Percentiles rank a stretch among this genome's conserved stretches.
phyloP scores from a whole-genome alignment of 92 coral and sea anemone genomes.

The Umimayanthus chanpuru region DNA sequence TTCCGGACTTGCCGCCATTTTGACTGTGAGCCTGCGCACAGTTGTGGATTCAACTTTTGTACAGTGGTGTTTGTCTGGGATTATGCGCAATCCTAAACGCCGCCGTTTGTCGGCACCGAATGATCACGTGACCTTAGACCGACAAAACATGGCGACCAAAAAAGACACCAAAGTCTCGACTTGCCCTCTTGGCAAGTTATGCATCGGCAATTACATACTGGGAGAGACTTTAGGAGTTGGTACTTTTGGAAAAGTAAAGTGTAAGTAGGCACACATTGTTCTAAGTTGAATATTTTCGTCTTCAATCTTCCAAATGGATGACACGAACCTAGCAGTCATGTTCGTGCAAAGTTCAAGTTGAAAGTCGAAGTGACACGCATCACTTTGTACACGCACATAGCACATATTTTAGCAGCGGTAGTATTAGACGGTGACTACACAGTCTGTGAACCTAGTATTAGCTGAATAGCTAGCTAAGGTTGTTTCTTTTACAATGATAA shows the following conservation, averaged over 20 bases:
- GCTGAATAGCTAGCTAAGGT: too few relatives aligned
- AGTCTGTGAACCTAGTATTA: too few relatives aligned
- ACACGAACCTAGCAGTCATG: too few relatives aligned
- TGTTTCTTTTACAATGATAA: too few relatives aligned
- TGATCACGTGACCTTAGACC: constrained; percentile 39
- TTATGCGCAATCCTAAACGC: constrained; percentile 20
- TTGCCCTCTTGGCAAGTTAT: constrained; percentile 44
- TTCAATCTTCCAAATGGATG: neutral
- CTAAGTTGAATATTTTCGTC: neutral
- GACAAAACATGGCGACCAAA: constrained; percentile 58
- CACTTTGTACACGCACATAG: neutral
- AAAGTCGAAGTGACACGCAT: neutral
- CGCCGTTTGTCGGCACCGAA: constrained; percentile 20
- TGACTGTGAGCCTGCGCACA: constrained; percentile 27
- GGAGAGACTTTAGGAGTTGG: constrained; percentile 93
- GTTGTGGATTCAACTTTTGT: neutral
- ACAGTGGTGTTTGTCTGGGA: neutral
- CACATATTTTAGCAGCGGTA: too few relatives aligned
- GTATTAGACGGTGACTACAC: neutral
- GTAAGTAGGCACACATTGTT: constrained; percentile 54
- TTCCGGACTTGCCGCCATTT: constrained; percentile 57
- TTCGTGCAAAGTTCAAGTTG: neutral
- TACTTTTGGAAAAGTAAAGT: constrained; percentile 97
- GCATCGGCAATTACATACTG: constrained; percentile 88
- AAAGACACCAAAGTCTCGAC: neutral